Conservation (phyloP, 2,797 vertebrate species). For the Meda fulgida region DNA sequence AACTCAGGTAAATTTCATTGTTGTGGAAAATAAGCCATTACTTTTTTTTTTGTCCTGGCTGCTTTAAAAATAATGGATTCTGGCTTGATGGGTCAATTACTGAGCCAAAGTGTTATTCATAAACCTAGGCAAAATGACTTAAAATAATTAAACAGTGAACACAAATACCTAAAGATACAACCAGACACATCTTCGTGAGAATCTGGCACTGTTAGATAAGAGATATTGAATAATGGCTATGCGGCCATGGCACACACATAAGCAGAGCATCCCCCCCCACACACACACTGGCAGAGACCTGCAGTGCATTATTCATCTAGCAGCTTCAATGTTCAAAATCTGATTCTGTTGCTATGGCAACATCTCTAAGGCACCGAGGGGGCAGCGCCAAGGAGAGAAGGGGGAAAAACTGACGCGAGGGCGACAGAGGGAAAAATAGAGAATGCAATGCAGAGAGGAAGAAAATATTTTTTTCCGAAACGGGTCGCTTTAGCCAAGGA, state of each 20-base stretch:
- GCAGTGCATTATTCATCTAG: slow-evolving; percentile 77
- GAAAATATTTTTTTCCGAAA: neutral
- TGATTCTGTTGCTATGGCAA: slow-evolving; percentile 82
- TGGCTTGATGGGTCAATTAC: neutral
- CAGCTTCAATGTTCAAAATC: slow-evolving; percentile 72
- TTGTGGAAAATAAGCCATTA: slow-evolving; percentile 21
- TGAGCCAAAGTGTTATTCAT: neutral
- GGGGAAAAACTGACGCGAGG: slow-evolving; percentile 52
- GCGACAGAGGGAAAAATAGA: slow-evolving; percentile 19
- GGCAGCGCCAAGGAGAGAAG: slow-evolving; percentile 55
- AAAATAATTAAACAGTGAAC: neutral
- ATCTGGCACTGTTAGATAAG: slow-evolving; percentile 33
- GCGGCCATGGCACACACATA: neutral
- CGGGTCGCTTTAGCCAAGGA: neutral
- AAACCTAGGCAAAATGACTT: neutral
- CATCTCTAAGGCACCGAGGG: slow-evolving; percentile 76
- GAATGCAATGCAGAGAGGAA: neutral
- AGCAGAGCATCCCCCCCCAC: neutral
- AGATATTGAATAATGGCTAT: slow-evolving; percentile 24
- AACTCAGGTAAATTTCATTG: neutral
- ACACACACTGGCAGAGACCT: slow-evolving; percentile 36
- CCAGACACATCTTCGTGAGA: slow-evolving; percentile 19
- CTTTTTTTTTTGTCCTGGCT: neutral
- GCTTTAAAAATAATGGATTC: slow-evolving; percentile 16
- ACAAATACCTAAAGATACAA: slow-evolving; percentile 1